These are phyloP conservation scores for Arnoldichthys spilopterus DNA, from an alignment of 2,797 vertebrate genomes.

Conservation along the genomic window DNA sequence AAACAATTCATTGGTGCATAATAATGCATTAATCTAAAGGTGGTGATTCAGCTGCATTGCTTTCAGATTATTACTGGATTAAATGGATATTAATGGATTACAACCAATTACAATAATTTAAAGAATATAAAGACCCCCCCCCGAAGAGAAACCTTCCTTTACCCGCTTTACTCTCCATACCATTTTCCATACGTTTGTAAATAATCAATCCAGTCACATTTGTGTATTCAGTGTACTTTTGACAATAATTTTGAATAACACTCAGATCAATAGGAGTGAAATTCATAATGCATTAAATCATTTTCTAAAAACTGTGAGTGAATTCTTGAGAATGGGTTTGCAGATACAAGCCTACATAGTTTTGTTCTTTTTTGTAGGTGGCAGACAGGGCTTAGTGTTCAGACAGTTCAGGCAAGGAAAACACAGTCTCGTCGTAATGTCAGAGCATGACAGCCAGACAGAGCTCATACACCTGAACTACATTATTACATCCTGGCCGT, in stretches of 20 bases:
- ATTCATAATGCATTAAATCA: too few species aligned
- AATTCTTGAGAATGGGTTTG: background rate
- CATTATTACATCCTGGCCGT: slow-evolving; percentile 5
- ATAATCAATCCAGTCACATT: too few species aligned
- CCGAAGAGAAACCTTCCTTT: too few species aligned
- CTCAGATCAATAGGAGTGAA: too few species aligned
- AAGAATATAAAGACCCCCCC: too few species aligned
- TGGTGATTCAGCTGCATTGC: background rate
- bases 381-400: slow-evolving; percentile 3
- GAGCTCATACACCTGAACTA: slow-evolving; percentile 14
- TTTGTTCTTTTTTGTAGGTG: background rate
- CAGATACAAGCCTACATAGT: background rate
- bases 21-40: background rate
- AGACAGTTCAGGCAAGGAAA: background rate
- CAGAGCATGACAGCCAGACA: slow-evolving; percentile 10
- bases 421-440: slow-evolving; percentile 11
- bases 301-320: background rate
- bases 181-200: too few species aligned
- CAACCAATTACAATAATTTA: too few species aligned
- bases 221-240: too few species aligned
- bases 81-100: too few species aligned
- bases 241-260: too few species aligned
- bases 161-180: too few species aligned
- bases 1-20: too few species aligned
- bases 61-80: background rate